A percentile compares a stretch with the other conserved stretches of the same genome.
These are phyloP conservation scores for Engraulis encrasicolus DNA, from an alignment of 2,113 vertebrate genomes.

Conservation along the genomic window DNA sequence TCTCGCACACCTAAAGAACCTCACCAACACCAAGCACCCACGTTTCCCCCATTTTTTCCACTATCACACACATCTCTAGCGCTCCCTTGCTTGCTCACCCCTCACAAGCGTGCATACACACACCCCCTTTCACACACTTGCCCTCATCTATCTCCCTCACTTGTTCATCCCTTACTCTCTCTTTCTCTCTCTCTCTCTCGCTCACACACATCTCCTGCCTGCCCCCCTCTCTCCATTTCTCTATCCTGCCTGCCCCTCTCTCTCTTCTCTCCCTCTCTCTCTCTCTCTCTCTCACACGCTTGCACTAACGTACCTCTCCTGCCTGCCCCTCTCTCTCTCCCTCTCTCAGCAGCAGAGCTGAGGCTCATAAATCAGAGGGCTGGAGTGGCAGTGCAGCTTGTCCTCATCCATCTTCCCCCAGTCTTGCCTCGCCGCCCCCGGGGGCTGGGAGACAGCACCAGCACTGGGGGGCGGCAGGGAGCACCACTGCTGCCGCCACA, in stretches of 20 bases:
- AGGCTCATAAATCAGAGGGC: constrained; percentile 9
- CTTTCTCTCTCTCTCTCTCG: too few species aligned
- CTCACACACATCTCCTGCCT: neutral
- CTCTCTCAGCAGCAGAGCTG: constrained; percentile 1
- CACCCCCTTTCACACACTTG: too few species aligned
- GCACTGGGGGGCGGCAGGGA: neutral
- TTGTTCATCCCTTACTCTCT: too few species aligned
- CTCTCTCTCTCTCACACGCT: neutral
- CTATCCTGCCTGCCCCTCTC: neutral
- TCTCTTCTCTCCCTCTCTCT: neutral
- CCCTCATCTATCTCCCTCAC: too few species aligned
- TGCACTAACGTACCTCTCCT: neutral
- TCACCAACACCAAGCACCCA: too few species aligned
- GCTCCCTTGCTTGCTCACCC: too few species aligned
- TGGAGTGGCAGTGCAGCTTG: constrained; percentile 2
- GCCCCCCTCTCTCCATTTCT: neutral
- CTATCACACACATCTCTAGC: too few species aligned
- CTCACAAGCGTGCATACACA: too few species aligned
- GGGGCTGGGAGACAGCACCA: neutral
- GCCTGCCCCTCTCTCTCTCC: too few species aligned
- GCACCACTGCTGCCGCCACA: too few species aligned
- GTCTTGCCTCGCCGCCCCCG: neutral
- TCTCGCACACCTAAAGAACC: too few species aligned
- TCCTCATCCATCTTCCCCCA: neutral
- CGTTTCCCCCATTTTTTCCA: too few species aligned